A percentile compares a stretch with the other conserved stretches of the same genome.
Evolutionary conservation across 2,797 vertebrate genomes (phyloP).

Genomic region (Acipenser oxyrinchus): DNA sequence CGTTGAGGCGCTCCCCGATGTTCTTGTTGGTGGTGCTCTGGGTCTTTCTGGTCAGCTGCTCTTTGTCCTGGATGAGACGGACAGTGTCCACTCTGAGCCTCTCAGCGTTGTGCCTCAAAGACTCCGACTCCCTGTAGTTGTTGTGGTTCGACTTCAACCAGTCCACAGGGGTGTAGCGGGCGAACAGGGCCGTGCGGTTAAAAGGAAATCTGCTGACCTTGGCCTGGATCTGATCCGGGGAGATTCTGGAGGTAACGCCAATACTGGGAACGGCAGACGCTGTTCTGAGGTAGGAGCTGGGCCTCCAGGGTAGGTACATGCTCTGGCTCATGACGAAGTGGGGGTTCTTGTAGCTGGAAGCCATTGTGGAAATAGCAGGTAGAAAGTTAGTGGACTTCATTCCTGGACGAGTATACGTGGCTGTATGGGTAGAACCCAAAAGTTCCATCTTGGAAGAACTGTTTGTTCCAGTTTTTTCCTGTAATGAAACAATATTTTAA

Average conservation of each 20-base stretch:
- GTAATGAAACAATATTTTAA: neutral
- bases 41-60: constrained; percentile 69
- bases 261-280: constrained; percentile 42
- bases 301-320: constrained; percentile 70
- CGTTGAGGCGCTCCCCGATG: constrained; percentile 74
- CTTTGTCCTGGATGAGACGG: constrained; percentile 76
- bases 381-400: constrained; percentile 63
- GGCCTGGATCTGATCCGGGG: constrained; percentile 56
- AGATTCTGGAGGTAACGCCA: neutral
- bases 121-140: constrained; percentile 78
- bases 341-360: constrained; percentile 72
- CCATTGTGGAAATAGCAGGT: constrained; percentile 72
- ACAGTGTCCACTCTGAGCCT: constrained; percentile 71
- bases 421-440: constrained; percentile 65
- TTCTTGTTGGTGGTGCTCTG: constrained; percentile 75
- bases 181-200: constrained; percentile 62
- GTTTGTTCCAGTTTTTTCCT: neutral
- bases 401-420: constrained; percentile 65
- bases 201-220: constrained; percentile 68
- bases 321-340: constrained; percentile 50
- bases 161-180: constrained; percentile 74
- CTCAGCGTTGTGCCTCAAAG: constrained; percentile 72
- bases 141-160: constrained; percentile 80
- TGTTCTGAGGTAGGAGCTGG: constrained; percentile 63
- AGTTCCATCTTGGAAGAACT: constrained; percentile 60